Conservation (phyloP, 2,888 invertebrate genomes). For the Camponotus fellah region DNA sequence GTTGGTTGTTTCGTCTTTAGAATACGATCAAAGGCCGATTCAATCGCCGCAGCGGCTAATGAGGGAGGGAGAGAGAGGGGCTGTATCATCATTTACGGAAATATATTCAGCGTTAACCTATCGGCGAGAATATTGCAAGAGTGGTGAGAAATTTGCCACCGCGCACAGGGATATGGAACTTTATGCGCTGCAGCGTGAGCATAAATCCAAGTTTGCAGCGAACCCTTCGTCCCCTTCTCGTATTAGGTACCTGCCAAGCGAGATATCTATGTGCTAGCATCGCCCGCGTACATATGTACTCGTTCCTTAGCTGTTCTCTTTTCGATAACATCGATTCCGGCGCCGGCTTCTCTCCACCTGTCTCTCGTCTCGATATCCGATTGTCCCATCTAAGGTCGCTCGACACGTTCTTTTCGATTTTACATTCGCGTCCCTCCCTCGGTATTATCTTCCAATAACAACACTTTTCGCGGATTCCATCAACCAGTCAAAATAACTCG, state of each 20-base stretch:
- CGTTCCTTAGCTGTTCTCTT: conserved; percentile 61
- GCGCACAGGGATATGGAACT: conserved; percentile 68
- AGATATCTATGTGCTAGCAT: conserved; percentile 61
- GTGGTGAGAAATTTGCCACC: conserved; percentile 74
- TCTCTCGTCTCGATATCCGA: conserved; percentile 37
- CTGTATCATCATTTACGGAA: conserved; percentile 31
- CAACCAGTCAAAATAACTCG: neutral
- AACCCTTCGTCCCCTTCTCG: conserved; percentile 65
- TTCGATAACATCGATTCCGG: conserved; percentile 69
- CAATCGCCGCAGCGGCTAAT: neutral
- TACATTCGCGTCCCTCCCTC: neutral
- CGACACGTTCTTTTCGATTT: conserved; percentile 1
- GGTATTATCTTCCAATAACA: conserved; percentile 6
- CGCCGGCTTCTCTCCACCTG: conserved; percentile 30
- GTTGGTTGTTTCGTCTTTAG: conserved; percentile 4
- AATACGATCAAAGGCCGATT: conserved; percentile 15
- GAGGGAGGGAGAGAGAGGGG: neutral
- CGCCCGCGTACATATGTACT: conserved; percentile 66
- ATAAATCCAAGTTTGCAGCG: conserved; percentile 79
- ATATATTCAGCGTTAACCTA: conserved; percentile 69
- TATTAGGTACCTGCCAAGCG: conserved; percentile 66
- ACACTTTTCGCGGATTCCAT: neutral
- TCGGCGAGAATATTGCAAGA: conserved; percentile 72
- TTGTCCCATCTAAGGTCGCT: conserved; percentile 22
- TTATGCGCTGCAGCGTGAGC: conserved; percentile 77